Base-by-base conservation (phyloP, 2,888 invertebrate genomes). In the Hirtodrosophila duncani region DNA sequence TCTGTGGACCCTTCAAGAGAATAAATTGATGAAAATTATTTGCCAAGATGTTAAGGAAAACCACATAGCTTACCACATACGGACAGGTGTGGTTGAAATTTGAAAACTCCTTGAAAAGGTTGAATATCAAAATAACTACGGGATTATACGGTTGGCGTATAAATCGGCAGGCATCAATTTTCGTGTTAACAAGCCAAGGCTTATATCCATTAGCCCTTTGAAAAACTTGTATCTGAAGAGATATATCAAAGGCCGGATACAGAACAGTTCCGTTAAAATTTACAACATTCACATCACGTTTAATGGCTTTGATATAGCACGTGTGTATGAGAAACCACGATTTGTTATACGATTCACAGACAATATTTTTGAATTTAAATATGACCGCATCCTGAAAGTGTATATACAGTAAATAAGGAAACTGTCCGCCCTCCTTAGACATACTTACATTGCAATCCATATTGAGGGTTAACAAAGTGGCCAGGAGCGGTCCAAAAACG, bases 171-270 rank as follows among this genome's bases (percentile, higher is more conserved):
- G 0, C 36, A 37, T 66, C 56, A 8, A 56, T 0, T 0, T 21
- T 24, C 0, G 7, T 1, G 1, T 56, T 27, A 0, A 42, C 3
- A 0, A 64, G 4, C 33, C 45, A 65, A 0, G 66, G 59, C 13
- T 62, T 50, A 18, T 59, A 71, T 0, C 62, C 59, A 34, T 29
- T 69, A 0, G 49, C 68, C 8, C 23, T 60, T 9, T 63, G 48
- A 1, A 45, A 23, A 0, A 63, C 0, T 11, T 42, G 2, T 0
- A 1, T 10, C 3, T 23, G 20, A 0, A 52, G 0, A 1, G 0
- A 0, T 5, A 46, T 20, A 13, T 55, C 8, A 3, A 41, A 0
- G 4, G 42, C 58, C 1, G 58, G 29, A 29, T 65, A 21, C 0
- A 50, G 13, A 0, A 61, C 0, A 8, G 46, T 45, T 1, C 14